Conservation (phyloP, 2,113 vertebrate genomes). For the Sus scrofa region T2T-Sscrofa CM000814.6:132557501-132558000, state of each 20-base stretch:
- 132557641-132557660: no score
- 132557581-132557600: no score
- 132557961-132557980: not conserved
- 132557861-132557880: not conserved
- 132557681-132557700: not conserved
- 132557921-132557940: not conserved
- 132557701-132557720: not conserved
- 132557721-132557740: no score
- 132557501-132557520: no score
- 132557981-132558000: not conserved
- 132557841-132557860: not conserved
- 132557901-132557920: no score
- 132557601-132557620: no score
- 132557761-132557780: not conserved
- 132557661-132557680: not conserved
- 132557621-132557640: no score
- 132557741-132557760: not conserved
- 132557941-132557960: not conserved
- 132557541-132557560: no score
- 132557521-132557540: no score
- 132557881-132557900: not conserved
- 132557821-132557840: not conserved
- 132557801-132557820: not conserved
- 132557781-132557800: not conserved
- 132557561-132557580: no score